Base-by-base conservation (phyloP, 2,888 invertebrate species). In the Stenodema calcarata region DNA sequence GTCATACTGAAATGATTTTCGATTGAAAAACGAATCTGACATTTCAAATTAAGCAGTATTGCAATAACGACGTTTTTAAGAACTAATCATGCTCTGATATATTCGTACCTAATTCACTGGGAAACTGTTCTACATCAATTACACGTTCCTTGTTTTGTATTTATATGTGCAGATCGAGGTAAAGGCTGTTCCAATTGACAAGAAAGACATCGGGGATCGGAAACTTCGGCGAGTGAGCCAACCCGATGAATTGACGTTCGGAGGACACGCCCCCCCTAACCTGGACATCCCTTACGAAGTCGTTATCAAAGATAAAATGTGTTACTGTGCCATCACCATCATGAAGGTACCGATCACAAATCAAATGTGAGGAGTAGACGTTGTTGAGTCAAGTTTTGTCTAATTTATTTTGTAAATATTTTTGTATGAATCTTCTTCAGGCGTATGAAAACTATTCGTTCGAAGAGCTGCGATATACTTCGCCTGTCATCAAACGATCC, bases 271-370 rank as follows among this genome's bases (percentile, higher is more conserved):
- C 0, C 93, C 93, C 75, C 95, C 94, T 11, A 92, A 94, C 6
- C 92, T 95, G 27, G 95, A 95, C 89, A 93, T 93, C 18, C 93
- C 95, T 0, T 98, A 97, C 92, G 96, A 97, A 91, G 95, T 97
- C 0, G 97, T 97, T 0, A 93, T 96, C 79, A 95, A 95, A 90
- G 98, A 98, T 90, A 96, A 95, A 91, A 97, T 97, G 95, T 95
- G 96, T 90, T 99, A 97, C 92, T 96, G 98, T 91, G 95, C 98
- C 41, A 98, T 99, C 89, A 96, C 97, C 16, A 96, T 98, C 91
- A 98, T 99, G 98, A 97, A 97, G 93, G 95, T 95, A 89, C n/a
- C 90, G 70, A 0, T 18, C 27, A 35, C 35, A 35, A 4, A 35
- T n/a, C n/a, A n/a, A n/a, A n/a, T n/a, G n/a, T n/a, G n/a, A n/a